phyloP scores from a whole-genome alignment of 2,113 vertebrate species.

The Plestiodon gilberti region DNA sequence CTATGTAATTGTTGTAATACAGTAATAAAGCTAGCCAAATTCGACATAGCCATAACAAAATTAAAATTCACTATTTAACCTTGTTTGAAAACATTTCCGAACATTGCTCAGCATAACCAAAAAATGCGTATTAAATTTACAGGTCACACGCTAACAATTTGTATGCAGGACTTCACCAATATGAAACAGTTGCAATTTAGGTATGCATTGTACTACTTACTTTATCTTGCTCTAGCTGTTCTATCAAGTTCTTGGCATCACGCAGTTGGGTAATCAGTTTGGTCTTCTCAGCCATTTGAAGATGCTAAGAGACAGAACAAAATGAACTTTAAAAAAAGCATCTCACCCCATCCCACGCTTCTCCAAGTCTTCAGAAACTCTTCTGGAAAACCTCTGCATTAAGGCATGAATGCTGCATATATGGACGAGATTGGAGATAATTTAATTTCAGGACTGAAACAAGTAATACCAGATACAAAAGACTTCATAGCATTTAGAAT shows the following conservation, averaged over 20 bases:
- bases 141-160: background rate
- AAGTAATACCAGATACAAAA: background rate
- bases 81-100: background rate
- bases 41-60: background rate
- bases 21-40: background rate
- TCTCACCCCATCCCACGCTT: background rate
- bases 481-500: background rate
- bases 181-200: background rate
- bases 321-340: slow-evolving; percentile 29
- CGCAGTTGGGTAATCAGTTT: slow-evolving; percentile 94
- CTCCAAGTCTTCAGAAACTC: too few relatives aligned
- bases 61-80: background rate
- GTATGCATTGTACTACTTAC: slow-evolving; percentile 73
- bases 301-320: slow-evolving; percentile 80
- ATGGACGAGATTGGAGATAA: background rate
- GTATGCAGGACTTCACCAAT: background rate
- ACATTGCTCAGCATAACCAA: background rate
- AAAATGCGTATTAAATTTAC: background rate
- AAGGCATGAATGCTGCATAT: background rate
- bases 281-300: slow-evolving; percentile 94
- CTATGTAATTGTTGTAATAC: background rate
- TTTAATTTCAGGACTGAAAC: background rate
- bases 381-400: background rate
- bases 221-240: slow-evolving; percentile 98
- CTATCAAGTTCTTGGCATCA: slow-evolving; percentile 95